Conservation (phyloP, 1,140 invertebrate genomes). For the Mycetomoellerius zeteki region DNA sequence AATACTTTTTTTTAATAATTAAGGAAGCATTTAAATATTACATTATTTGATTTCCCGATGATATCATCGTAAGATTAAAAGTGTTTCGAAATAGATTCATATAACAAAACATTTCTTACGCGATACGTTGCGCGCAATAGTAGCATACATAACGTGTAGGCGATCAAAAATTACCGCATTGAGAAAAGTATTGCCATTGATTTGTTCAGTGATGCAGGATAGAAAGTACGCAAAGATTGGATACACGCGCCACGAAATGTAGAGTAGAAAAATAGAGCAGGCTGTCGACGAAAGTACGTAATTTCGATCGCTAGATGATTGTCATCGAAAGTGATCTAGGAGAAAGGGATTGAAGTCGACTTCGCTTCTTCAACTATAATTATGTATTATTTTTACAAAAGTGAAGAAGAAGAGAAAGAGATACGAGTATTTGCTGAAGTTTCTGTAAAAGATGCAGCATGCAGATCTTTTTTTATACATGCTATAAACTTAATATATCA, state of each 20-base stretch:
- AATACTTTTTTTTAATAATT: neutral
- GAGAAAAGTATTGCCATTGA: slow-evolving; percentile 65
- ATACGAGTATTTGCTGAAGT: neutral
- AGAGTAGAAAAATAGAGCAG: slow-evolving; percentile 71
- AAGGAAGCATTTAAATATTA: neutral
- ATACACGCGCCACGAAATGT: slow-evolving; percentile 57
- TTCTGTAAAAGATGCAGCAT: neutral
- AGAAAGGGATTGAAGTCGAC: slow-evolving; percentile 55
- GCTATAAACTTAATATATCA: neutral
- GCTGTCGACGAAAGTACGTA: slow-evolving; percentile 79
- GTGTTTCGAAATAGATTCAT: slow-evolving; percentile 13
- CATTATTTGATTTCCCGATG: neutral
- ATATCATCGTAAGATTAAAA: neutral
- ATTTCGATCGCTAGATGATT: slow-evolving; percentile 64
- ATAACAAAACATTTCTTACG: neutral
- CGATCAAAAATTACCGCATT: slow-evolving; percentile 30
- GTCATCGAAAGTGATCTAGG: slow-evolving; percentile 45
- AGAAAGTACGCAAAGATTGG: slow-evolving; percentile 79
- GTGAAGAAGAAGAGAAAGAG: neutral
- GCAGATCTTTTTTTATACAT: neutral
- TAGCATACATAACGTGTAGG: neutral
- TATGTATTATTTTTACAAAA: slow-evolving; percentile 7
- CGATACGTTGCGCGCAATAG: neutral
- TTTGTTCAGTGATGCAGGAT: slow-evolving; percentile 69
- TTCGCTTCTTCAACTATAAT: neutral